Evolutionary conservation across 2,888 invertebrate genomes (phyloP).

Genomic region (Proisotoma minuta): DNA sequence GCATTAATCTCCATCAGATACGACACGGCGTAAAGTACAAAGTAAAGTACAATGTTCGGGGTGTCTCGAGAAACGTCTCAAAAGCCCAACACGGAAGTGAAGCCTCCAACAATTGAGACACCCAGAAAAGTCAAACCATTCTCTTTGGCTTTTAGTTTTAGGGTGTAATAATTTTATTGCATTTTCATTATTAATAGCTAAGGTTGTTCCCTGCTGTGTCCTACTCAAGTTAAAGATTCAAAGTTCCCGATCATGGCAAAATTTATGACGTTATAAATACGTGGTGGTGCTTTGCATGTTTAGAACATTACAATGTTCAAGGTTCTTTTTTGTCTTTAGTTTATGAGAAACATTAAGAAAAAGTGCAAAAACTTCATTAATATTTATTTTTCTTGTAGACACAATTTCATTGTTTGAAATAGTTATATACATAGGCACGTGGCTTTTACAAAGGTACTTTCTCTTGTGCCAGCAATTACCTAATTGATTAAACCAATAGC

Average conservation of each 20-base stretch:
- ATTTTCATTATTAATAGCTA: neutral
- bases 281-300: neutral
- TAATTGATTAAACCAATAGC: too few relatives aligned
- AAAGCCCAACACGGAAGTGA: too few relatives aligned
- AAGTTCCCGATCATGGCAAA: neutral
- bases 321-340: neutral
- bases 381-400: too few relatives aligned
- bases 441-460: too few relatives aligned
- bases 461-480: too few relatives aligned
- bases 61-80: too few relatives aligned
- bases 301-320: neutral
- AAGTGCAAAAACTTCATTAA: neutral
- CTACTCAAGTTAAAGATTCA: neutral
- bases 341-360: neutral
- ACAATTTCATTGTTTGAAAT: too few relatives aligned
- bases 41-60: neutral
- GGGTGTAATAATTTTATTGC: conserved; percentile 4
- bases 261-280: neutral
- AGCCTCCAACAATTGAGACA: neutral
- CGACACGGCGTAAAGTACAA: neutral
- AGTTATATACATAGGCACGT: too few relatives aligned
- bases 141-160: too few relatives aligned
- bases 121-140: too few relatives aligned
- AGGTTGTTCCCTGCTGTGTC: neutral
- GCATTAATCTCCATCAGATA: conserved; percentile 1